These are phyloP conservation scores for Goniozus legneri DNA, from an alignment of 1,140 invertebrate genomes.

Conservation along the genomic window DNA sequence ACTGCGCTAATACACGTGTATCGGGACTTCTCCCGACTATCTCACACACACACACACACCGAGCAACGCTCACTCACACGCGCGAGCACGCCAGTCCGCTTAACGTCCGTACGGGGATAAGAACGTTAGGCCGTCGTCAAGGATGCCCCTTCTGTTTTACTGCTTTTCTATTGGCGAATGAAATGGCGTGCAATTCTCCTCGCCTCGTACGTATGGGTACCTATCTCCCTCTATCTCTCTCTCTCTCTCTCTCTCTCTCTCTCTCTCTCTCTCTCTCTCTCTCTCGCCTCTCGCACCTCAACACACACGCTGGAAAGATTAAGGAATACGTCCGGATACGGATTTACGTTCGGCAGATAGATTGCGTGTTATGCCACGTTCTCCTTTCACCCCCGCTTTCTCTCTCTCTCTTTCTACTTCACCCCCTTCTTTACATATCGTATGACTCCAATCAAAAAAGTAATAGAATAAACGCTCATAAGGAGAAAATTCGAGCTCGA, in stretches of 20 bases:
- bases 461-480: too few relatives aligned
- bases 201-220: too few relatives aligned
- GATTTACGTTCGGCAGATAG: constrained; percentile 29
- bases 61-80: background rate
- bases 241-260: too few relatives aligned
- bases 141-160: constrained; percentile 23
- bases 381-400: constrained; percentile 1
- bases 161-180: constrained; percentile 20
- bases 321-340: constrained; percentile 18
- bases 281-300: too few relatives aligned
- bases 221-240: too few relatives aligned
- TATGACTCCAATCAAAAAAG: too few relatives aligned
- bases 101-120: too few relatives aligned
- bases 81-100: background rate
- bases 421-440: background rate
- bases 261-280: too few relatives aligned
- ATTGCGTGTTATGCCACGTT: constrained; percentile 23
- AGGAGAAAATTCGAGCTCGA: too few relatives aligned
- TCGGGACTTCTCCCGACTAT: constrained; percentile 24
- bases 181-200: constrained; percentile 20
- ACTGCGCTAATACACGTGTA: constrained; percentile 41
- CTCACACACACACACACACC: background rate
- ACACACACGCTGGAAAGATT: too few relatives aligned
- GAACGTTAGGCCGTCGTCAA: constrained; percentile 14
- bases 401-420: background rate